Evolutionary conservation across 1,140 invertebrate species (phyloP), one percentile per base, ranked within the genome.

Genomic region (Metaphire vulgaris): DNA sequence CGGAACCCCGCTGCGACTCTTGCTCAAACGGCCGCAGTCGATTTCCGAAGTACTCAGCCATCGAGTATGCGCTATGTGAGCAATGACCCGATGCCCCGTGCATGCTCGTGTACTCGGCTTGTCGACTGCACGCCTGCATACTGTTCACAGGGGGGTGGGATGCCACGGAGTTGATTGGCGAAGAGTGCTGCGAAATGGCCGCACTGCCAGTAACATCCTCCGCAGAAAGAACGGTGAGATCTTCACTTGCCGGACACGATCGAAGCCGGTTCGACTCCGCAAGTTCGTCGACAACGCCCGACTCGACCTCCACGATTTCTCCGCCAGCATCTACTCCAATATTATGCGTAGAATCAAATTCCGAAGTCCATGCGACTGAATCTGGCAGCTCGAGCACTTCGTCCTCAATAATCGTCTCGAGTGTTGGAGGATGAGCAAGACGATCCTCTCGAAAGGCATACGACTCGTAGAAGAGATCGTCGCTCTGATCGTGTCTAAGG

Each of bases 381-480:
- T 71, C 69, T 28, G 69, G 69, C n/a, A 71, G 30, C 30, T 32
- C 69, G 32, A 71, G 69, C n/a, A 71, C 69, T 32, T 71, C 69
- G 33, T 71, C 69, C 16, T 71, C 69, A 32, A 71, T 71, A 16
- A 71, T 71, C n/a, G 69, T 71, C 16, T 71, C 69, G 15, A 71
- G 69, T 6, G 69, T 71, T 71, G 69, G 69, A 30, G 69, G 69
- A 32, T 71, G 69, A 33, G 33, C 30, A 32, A 31, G 69, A 1
- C 32, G 29, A 32, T 70, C 69, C 1, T 71, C 69, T 28, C 33
- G 30, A 33, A 71, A 56, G 6, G 21, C 16, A 15, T 30, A 21
- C 1, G 69, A 71, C 29, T 33, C 69, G 32, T 71, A 32, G 30
- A 71, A 71, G 30, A 32, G 69, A 31, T 33, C 69, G 2, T 32